Percentiles rank a stretch among this genome's conserved stretches.
phyloP scores from a whole-genome alignment of 2,113 vertebrate species.

The Vulpes lagopus region DNA sequence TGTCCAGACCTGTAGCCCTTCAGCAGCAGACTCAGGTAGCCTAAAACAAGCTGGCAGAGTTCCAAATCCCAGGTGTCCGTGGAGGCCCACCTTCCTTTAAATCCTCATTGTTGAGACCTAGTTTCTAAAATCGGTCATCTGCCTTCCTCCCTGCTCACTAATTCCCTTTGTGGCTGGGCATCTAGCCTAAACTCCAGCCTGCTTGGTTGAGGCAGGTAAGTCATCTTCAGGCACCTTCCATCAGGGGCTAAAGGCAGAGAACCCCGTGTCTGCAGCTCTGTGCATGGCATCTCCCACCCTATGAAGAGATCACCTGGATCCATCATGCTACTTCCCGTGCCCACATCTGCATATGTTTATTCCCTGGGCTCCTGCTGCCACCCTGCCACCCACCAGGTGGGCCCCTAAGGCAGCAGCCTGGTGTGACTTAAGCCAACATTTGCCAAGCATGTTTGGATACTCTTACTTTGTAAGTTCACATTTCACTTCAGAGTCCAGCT shows the following conservation, averaged over 20 bases:
- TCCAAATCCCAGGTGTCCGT: background rate
- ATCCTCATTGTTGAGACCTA: background rate
- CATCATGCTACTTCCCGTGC: too few species aligned
- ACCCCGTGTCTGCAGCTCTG: background rate
- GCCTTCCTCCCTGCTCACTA: background rate
- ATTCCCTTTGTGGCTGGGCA: background rate
- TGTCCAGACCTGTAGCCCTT: background rate
- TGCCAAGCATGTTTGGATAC: too few species aligned
- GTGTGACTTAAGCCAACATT: too few species aligned
- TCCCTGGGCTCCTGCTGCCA: background rate
- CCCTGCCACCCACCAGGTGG: fast-evolving
- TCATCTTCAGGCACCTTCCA: background rate
- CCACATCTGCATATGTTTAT: background rate
- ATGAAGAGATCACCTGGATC: background rate
- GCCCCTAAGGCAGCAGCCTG: too few species aligned
- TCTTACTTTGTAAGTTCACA: too few species aligned
- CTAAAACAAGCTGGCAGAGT: background rate
- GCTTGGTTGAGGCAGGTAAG: background rate
- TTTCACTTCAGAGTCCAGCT: too few species aligned
- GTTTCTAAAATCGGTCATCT: background rate
- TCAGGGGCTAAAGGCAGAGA: background rate
- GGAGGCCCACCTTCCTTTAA: background rate
- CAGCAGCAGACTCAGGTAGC: background rate
- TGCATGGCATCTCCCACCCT: background rate
- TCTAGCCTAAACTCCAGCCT: too few species aligned